phyloP scores from a whole-genome alignment of 2,797 vertebrate species.

The Phataginus tetradactyla region DNA sequence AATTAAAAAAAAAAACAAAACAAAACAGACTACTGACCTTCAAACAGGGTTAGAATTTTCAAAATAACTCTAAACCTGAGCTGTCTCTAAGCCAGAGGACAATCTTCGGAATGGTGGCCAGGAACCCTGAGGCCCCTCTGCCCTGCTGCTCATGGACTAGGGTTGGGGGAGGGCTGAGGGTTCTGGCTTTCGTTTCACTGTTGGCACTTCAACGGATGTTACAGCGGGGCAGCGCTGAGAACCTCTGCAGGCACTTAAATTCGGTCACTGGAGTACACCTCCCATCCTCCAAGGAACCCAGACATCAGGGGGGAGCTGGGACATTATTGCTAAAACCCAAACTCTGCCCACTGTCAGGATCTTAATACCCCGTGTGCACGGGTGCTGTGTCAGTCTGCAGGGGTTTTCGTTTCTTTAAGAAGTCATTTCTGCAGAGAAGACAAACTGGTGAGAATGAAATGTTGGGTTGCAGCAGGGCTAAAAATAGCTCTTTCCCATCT shows the following conservation, averaged over 20 bases:
- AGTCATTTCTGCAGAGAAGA: background rate
- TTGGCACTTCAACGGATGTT: rapidly evolving
- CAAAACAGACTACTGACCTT: background rate
- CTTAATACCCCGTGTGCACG: background rate
- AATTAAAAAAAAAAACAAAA: background rate
- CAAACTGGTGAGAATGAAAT: background rate
- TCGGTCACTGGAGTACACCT: background rate
- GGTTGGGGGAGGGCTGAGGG: background rate
- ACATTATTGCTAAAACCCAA: background rate
- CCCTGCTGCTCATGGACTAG: background rate
- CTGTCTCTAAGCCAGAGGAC: background rate
- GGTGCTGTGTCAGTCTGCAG: rapidly evolving
- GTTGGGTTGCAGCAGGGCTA: background rate
- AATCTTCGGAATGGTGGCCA: background rate
- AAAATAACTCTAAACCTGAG: background rate
- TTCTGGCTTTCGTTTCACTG: background rate
- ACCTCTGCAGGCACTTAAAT: background rate
- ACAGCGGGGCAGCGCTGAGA: background rate
- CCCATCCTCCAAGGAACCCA: background rate
- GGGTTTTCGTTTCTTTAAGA: background rate
- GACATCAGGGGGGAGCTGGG: background rate
- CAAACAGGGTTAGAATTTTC: background rate
- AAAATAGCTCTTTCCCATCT: background rate
- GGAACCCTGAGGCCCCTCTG: background rate
- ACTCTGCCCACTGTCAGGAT: background rate